phyloP scores from a whole-genome alignment of 2,797 vertebrate genomes.

The Enteromius trimaculatus region DNA sequence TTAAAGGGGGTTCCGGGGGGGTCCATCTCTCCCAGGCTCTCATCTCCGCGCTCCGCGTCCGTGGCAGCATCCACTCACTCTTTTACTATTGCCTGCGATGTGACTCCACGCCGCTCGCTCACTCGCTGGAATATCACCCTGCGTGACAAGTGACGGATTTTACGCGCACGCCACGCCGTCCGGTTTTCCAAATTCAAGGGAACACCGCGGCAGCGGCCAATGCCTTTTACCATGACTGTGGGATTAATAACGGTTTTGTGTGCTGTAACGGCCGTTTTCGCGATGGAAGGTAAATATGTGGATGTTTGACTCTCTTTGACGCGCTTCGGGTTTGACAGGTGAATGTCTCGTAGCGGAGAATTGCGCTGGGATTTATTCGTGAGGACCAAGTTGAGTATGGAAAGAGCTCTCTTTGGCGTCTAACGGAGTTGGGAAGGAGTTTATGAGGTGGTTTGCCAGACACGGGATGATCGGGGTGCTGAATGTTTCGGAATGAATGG shows the following conservation, averaged over 20 bases:
- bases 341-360: neutral
- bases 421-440: constrained; percentile 25
- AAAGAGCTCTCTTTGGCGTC: neutral
- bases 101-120: constrained; percentile 74
- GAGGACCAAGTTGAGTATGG: constrained; percentile 18
- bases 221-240: constrained; percentile 77
- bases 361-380: constrained; percentile 9
- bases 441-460: neutral
- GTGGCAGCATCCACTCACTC: constrained; percentile 71
- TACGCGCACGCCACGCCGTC: constrained; percentile 70
- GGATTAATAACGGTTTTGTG: constrained; percentile 79
- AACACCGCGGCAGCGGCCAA: constrained; percentile 70
- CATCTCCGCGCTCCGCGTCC: constrained; percentile 17
- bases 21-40: constrained; percentile 58
- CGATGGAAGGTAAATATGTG: constrained; percentile 81
- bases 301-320: constrained; percentile 45
- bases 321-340: constrained; percentile 13
- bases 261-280: constrained; percentile 75
- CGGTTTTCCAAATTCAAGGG: constrained; percentile 68
- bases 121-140: constrained; percentile 73
- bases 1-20: constrained; percentile 65
- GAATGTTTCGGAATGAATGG: constrained; percentile 20
- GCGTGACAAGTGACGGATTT: constrained; percentile 74
- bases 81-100: constrained; percentile 83
- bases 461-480: constrained; percentile 7